Evolutionary conservation across 2,888 invertebrate genomes (phyloP).

Genomic region (Strigamia maritima): DNA sequence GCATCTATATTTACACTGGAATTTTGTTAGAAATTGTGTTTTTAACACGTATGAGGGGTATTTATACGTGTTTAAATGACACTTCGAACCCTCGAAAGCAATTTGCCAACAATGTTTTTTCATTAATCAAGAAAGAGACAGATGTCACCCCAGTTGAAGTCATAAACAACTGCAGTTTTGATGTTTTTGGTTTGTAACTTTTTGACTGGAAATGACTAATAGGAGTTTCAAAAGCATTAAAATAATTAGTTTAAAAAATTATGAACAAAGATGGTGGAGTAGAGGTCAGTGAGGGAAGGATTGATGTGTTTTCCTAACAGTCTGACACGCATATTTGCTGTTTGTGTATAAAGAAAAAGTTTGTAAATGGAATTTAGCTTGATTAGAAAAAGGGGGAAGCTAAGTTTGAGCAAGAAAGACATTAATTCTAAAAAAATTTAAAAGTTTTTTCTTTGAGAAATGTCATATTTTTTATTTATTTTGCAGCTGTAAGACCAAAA

Average conservation of each 20-base stretch:
- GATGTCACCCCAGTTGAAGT: no score
- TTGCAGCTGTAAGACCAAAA: no score
- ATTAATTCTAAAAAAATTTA: not conserved
- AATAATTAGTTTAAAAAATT: not conserved
- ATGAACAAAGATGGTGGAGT: not conserved
- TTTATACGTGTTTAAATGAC: no score
- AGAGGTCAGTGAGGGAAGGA: not conserved
- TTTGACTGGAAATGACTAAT: no score
- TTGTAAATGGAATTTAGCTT: not conserved
- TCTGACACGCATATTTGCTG: not conserved
- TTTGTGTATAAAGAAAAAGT: not conserved
- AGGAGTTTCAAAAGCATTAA: not conserved
- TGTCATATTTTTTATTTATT: not conserved
- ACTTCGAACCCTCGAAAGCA: no score
- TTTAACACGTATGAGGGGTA: no score
- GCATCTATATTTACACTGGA: no score
- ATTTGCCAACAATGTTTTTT: no score
- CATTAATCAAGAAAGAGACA: no score
- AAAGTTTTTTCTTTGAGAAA: not conserved
- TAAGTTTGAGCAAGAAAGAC: not conserved
- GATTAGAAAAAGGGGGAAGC: conserved; percentile 9
- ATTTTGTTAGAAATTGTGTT: no score
- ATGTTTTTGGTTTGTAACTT: no score
- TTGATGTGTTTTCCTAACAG: not conserved
- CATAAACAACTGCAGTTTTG: no score